Base-by-base conservation (phyloP, 2,113 vertebrate species). In the Origma solitaria region DNA sequence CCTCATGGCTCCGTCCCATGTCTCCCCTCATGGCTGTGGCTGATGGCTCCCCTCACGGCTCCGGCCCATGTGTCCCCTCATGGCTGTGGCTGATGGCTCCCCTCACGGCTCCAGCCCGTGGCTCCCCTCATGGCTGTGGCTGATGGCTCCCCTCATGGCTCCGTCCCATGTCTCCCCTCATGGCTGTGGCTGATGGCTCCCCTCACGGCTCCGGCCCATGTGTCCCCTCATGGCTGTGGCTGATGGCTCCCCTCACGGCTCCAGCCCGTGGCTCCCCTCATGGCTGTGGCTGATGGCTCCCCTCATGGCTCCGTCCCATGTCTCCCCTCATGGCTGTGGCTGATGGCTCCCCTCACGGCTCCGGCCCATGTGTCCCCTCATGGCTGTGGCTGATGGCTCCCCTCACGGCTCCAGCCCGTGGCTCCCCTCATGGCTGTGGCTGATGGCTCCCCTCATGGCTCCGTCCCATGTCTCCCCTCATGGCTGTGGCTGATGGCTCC, bases 161-260 rank as follows among this genome's bases (percentile, higher is more conserved):
- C 37, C 1, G 2, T 27, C 58, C 54, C 2, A 51, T 33, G 7
- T 0, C 78, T 76, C 35, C 44, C 22, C 78, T 49, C 14, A 1
- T 0, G 0, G 13, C 62, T 33, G n/a, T 0, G 3, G 27, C 58
- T 19, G 7, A 33, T 64, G 7, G 44, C 44, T 44, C 45, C 44
- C 22, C 83, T 54, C 14, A 1, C 0, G 0, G 10, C 60, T 33
- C 13, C 0, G 3, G 24, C 24, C 10, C 1, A 1, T 57, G 10
- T 0, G 73, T 83, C 18, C 35, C 21, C 76, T 44, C 44, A 18
- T 18, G 15, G 44, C 44, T 44, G 17, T 2, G 10, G 12, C 22
- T 14, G 0, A 10, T 11, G 1, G 4, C 9, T 53, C 27, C 15
- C 69, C 22, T 35, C 45, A 73, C 44, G 18, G 17, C 44, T 44